phyloP scores from a whole-genome alignment of 2,888 invertebrate genomes.

The Melipona beecheii region DNA sequence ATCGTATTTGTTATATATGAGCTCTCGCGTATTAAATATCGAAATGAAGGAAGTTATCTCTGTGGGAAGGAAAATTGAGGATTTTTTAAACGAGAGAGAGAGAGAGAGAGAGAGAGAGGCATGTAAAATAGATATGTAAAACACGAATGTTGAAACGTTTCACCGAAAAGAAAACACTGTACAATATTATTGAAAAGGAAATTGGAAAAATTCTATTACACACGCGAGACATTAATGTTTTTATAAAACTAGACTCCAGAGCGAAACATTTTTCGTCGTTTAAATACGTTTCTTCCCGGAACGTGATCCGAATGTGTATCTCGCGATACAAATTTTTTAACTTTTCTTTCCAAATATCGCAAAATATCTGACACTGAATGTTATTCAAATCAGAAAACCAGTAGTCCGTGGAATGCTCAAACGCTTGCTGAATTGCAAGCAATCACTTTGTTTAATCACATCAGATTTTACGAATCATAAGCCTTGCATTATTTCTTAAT shows the following conservation, averaged over 20 bases:
- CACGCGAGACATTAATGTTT: neutral
- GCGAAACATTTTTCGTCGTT: neutral
- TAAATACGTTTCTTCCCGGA: neutral
- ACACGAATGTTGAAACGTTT: neutral
- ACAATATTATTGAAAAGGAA: neutral
- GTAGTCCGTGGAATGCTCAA: neutral
- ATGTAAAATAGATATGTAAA: neutral
- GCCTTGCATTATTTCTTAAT: too few species aligned
- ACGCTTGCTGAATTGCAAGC: neutral
- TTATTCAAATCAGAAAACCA: neutral
- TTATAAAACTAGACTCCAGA: neutral
- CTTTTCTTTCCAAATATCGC: neutral
- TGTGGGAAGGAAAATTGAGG: neutral
- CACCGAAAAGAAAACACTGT: neutral
- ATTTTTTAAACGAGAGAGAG: neutral
- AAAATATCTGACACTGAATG: neutral
- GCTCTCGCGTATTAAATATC: neutral
- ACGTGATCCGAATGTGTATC: neutral
- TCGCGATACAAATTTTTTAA: neutral
- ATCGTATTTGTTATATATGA: too few species aligned
- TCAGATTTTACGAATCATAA: neutral
- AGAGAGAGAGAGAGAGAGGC: neutral
- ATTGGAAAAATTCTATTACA: neutral
- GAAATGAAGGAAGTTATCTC: neutral
- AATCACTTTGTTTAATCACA: neutral